phyloP scores from a whole-genome alignment of 2,888 invertebrate genomes.

The Alcis repandata region DNA sequence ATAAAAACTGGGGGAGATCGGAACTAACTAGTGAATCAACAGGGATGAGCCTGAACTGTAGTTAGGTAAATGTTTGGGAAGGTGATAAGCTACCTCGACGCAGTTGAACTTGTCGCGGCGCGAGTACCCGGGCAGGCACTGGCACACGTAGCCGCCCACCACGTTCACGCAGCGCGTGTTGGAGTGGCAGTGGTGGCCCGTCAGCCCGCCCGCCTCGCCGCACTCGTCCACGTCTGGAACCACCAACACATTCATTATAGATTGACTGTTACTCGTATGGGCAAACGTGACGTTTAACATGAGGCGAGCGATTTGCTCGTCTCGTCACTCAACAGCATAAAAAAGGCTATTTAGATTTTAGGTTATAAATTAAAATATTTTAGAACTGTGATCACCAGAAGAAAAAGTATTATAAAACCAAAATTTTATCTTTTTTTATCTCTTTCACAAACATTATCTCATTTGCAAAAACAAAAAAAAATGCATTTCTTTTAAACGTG shows the following conservation, averaged over 20 bases:
- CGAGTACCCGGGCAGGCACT: conserved; percentile 93
- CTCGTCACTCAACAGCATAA: no score
- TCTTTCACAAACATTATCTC: no score
- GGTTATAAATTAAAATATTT: no score
- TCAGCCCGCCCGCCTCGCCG: conserved; percentile 90
- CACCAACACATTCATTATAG: not conserved
- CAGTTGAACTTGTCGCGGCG: conserved; percentile 93
- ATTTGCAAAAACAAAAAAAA: no score
- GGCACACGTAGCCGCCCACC: conserved; percentile 93
- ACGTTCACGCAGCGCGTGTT: conserved; percentile 95
- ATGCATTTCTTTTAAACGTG: no score
- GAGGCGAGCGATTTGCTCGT: no score
- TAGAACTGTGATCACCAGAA: no score
- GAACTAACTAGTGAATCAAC: not conserved
- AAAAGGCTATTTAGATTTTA: no score
- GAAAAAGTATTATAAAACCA: no score
- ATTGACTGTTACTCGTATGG: no score
- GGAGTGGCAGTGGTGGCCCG: conserved; percentile 94
- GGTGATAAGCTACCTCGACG: conserved; percentile 88
- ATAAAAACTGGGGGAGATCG: not conserved
- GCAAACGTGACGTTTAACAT: no score
- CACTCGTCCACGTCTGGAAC: conserved; percentile 94
- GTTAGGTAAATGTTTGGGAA: not conserved
- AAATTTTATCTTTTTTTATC: no score
- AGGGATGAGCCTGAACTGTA: not conserved